These are phyloP conservation scores for Loxodonta africana DNA, from an alignment of 2,113 vertebrate species.

Conservation along the genomic window DNA sequence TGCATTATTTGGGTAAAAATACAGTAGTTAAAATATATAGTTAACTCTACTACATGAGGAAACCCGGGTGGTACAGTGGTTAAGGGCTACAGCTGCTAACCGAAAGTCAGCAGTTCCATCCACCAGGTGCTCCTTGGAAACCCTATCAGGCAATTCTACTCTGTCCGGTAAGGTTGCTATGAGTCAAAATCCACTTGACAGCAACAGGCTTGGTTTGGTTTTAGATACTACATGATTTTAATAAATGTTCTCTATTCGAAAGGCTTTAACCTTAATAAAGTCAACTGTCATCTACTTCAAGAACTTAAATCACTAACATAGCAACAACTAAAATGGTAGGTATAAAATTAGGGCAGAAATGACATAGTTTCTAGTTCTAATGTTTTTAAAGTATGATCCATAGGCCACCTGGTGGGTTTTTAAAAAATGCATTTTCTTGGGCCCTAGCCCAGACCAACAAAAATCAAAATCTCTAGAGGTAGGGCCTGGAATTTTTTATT, in stretches of 20 bases:
- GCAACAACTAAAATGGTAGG: not conserved
- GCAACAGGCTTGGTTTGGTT: too few relatives aligned
- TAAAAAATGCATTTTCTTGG: conserved; percentile 11
- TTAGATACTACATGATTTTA: not conserved
- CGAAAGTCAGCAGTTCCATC: too few relatives aligned
- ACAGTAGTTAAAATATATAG: too few relatives aligned
- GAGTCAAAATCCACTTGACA: too few relatives aligned
- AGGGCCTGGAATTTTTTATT: conserved; percentile 37
- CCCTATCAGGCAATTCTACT: too few relatives aligned
- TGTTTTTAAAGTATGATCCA: conserved; percentile 46
- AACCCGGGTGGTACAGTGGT: too few relatives aligned
- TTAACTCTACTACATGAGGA: too few relatives aligned
- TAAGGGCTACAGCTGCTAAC: too few relatives aligned
- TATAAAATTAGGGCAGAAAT: conserved; percentile 37
- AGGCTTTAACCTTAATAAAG: conserved; percentile 55
- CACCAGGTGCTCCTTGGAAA: too few relatives aligned
- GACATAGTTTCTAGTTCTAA: not conserved
- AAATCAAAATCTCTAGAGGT: not conserved
- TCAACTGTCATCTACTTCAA: conserved; percentile 19
- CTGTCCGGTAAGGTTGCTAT: too few relatives aligned
- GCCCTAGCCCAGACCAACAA: not conserved
- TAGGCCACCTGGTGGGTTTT: not conserved
- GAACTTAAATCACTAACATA: conserved; percentile 32
- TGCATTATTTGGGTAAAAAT: too few relatives aligned
- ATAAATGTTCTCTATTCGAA: conserved; percentile 43